Conservation (phyloP, 2,888 invertebrate genomes). For the Eupithecia vulgata region DNA sequence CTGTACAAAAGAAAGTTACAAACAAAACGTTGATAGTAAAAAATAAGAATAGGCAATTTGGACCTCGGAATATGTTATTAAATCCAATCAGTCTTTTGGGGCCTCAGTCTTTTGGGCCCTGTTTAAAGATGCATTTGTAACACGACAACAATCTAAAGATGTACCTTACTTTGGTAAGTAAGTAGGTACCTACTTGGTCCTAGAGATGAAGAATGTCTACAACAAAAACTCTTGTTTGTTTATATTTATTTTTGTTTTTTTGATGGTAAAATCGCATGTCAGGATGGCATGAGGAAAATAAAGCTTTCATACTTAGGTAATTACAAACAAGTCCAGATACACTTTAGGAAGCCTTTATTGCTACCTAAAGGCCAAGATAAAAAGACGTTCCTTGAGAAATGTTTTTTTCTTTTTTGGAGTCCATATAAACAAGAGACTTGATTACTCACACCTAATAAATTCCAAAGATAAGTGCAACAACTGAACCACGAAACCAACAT, state of each 20-base stretch:
- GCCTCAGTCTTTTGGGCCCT: constrained; percentile 48
- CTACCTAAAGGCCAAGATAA: background rate
- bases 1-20: constrained; percentile 44
- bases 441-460: constrained; percentile 15
- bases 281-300: background rate
- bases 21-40: constrained; percentile 53
- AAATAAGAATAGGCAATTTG: constrained; percentile 64
- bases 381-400: background rate
- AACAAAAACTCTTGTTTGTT: background rate
- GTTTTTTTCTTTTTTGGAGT: background rate
- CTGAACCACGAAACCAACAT: constrained; percentile 38
- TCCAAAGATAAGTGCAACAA: constrained; percentile 28
- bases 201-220: background rate
- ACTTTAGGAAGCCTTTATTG: background rate
- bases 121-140: constrained; percentile 27
- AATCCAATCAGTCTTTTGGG: constrained; percentile 67
- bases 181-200: background rate
- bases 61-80: constrained; percentile 71
- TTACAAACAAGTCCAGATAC: no score
- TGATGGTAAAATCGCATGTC: background rate
- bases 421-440: constrained; percentile 5
- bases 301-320: background rate
- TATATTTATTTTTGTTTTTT: background rate
- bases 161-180: background rate
- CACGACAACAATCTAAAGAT: constrained; percentile 34